These are phyloP conservation scores for Meloidogyne floridensis DNA, from an alignment of 1,140 invertebrate species.

Conservation along the genomic window DNA sequence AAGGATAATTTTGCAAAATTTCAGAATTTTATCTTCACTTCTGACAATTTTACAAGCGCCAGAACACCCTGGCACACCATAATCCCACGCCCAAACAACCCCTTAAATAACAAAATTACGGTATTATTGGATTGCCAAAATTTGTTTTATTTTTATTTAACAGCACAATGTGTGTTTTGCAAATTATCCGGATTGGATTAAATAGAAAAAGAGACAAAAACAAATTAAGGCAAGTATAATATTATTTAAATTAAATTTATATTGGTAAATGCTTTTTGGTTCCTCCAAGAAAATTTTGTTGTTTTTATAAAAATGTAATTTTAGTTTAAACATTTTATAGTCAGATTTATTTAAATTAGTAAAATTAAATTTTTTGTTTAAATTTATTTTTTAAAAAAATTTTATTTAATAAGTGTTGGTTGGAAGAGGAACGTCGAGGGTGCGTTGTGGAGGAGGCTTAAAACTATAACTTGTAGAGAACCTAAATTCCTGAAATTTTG, in stretches of 20 bases:
- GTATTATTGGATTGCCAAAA: slow-evolving; percentile 7
- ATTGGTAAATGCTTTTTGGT: slow-evolving; percentile 24
- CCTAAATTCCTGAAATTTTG: too few species aligned
- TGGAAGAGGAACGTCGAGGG: too few species aligned
- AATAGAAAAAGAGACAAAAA: slow-evolving; percentile 16
- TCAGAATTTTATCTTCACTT: neutral
- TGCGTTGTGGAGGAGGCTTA: too few species aligned
- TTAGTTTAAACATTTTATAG: neutral
- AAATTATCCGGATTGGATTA: slow-evolving; percentile 34
- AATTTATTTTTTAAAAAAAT: neutral
- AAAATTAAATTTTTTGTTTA: neutral
- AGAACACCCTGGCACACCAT: neutral
- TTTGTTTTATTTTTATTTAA: neutral
- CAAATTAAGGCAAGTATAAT: neutral
- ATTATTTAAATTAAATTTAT: slow-evolving; percentile 21
- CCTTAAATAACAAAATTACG: neutral
- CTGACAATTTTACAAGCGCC: neutral
- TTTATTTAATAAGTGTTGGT: too few species aligned
- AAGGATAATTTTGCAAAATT: too few species aligned
- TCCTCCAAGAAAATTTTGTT: neutral
- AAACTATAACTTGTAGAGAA: too few species aligned
- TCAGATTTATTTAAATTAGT: neutral
- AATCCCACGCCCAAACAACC: too few species aligned
- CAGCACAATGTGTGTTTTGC: slow-evolving; percentile 12
- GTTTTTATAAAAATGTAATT: neutral